Conservation (phyloP, 2,888 invertebrate species). For the Drosophila meridionalis region DNA sequence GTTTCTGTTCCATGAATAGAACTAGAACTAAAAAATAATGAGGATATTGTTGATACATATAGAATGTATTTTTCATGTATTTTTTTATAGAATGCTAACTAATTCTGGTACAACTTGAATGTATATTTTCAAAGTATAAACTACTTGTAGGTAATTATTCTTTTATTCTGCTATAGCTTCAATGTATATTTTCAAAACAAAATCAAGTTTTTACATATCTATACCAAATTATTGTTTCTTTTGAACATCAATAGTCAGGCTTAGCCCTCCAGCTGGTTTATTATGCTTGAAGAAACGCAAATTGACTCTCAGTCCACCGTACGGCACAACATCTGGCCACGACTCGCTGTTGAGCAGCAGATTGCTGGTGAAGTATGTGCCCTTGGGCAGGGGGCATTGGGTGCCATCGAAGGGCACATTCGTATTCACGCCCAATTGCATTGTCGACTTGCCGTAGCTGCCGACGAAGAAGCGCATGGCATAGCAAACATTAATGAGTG, state of each 20-base stretch:
- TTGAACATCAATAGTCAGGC: neutral
- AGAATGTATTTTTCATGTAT: too few species aligned
- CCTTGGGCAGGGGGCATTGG: slow-evolving; percentile 28
- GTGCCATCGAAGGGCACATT: slow-evolving; percentile 33
- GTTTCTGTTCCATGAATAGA: too few species aligned
- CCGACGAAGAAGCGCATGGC: slow-evolving; percentile 17
- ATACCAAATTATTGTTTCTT: neutral
- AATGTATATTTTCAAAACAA: neutral
- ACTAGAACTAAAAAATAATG: too few species aligned
- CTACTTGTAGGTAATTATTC: neutral
- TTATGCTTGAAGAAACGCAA: slow-evolving; percentile 23
- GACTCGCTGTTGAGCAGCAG: slow-evolving; percentile 27
- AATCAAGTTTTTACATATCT: neutral
- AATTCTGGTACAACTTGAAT: too few species aligned
- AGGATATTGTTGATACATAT: too few species aligned
- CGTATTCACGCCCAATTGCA: slow-evolving; percentile 21
- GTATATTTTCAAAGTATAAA: too few species aligned
- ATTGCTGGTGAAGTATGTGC: slow-evolving; percentile 11
- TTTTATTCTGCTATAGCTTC: neutral
- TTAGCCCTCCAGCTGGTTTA: slow-evolving; percentile 14
- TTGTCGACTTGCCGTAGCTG: slow-evolving; percentile 26
- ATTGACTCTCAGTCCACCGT: slow-evolving; percentile 16
- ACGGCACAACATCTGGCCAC: slow-evolving; percentile 37
- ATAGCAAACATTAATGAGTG: slow-evolving; percentile 18
- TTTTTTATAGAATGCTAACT: too few species aligned